Percentiles rank a stretch among this genome's conserved stretches.
Conservation (phyloP, 2,888 invertebrate species). For the Hyposoter didymator region DNA sequence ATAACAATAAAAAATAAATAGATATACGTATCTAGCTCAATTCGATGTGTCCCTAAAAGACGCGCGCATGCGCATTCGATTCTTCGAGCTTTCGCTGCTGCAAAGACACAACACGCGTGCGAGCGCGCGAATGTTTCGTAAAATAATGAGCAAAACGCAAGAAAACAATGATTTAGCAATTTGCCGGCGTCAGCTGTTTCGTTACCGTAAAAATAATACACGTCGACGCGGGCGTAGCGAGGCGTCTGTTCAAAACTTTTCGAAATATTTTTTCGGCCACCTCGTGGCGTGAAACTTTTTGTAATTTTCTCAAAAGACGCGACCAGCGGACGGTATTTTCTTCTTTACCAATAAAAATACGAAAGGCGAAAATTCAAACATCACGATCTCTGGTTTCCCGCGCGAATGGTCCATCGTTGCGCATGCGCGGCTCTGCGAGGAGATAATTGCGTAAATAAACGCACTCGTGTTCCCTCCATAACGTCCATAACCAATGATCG, state of each 20-base stretch:
- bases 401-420: not conserved
- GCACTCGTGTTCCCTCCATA: conserved; percentile 2
- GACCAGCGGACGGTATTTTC: no score
- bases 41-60: conserved; percentile 31
- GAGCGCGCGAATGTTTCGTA: not conserved
- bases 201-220: not conserved
- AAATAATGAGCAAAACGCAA: not conserved
- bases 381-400: no score
- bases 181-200: conserved; percentile 20
- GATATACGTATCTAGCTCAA: conserved; percentile 78
- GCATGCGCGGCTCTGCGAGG: not conserved
- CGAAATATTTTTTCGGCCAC: not conserved
- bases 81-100: not conserved
- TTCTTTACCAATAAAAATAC: no score
- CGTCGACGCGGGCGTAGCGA: not conserved
- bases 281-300: no score
- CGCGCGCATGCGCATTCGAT: not conserved
- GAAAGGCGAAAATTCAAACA: no score
- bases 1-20: conserved; percentile 79
- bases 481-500: not conserved
- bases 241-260: not conserved
- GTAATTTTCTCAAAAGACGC: no score
- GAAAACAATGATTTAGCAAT: conserved; percentile 1
- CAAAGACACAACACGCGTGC: no score
- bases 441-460: not conserved